Base-by-base conservation (phyloP, 2,888 invertebrate species). In the Minunthozetes semirufus region DNA sequence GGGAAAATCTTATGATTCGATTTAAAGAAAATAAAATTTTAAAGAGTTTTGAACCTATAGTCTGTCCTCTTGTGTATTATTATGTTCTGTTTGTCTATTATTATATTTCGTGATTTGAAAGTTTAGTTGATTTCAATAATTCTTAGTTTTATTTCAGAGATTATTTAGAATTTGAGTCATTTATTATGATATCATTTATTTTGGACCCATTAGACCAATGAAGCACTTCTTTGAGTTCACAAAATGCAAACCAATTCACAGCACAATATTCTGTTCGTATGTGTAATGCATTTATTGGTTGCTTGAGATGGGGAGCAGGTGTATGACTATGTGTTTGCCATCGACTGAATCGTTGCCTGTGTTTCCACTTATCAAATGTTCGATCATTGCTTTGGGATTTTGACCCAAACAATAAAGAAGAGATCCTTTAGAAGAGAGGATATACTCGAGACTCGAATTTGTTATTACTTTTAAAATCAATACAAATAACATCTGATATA, bases 291-390 rank as follows among this genome's bases (percentile, higher is more conserved):
- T 61, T 61, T 61, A 61, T 61, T 29, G 61, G 9, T 66, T 66
- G 66, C 66, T 33, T 66, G 66, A 66, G 66, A 66, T 66, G 66
- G 66, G 66, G 66, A 66, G 66, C 66, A 66, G 66, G 66, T 66
- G 66, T 66, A 1, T 15, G 25, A 33, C 33, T 33, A 33, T 33
- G 33, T 33, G 33, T 33, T 33, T 33, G 33, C 33, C 8, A 33
- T 33, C 33, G 33, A 33, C 33, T 33, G 33, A 33, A 3, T 33
- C 33, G 33, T 3, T 33, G 4, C 8, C 33, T 33, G 33, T 33
- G 33, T 33, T 33, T 3, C 33, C 19, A n/a, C 53, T 53, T 19
- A n/a, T 11, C 46, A 11, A 76, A 76, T 17, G 17, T 17, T 48
- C 46, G 46, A 48, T 48, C 46, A 48, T 48, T 48, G 46, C 46